Base-by-base conservation (phyloP, 2,113 vertebrate genomes). In the Pelecanus crispus region DNA sequence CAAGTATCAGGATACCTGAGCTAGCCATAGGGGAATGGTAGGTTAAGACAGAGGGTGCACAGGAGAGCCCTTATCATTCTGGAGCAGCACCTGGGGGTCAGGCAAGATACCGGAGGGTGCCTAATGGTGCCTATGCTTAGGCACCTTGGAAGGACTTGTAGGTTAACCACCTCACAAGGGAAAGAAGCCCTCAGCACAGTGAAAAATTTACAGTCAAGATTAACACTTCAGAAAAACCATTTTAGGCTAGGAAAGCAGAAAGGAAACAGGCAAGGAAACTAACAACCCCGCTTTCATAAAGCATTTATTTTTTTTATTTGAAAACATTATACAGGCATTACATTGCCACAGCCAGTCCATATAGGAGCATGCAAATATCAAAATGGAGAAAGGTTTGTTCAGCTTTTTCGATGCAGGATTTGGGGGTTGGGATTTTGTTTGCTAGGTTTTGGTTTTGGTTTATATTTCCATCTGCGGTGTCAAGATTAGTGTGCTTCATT, bases 291-390 rank as follows among this genome's bases (percentile, higher is more conserved):
- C 97, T 98, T 98, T 98, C 97, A 97, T 98, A 98, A 98, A 98
- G 98, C 98, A 98, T 98, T 98, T 98, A 98, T 98, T 98, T 84
- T 50, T 97, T 97, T 98, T 98, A 98, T 98, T 98, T 98, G 98
- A 98, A 98, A 99, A 98, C 98, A 98, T 98, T 98, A 97, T 98
- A 98, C 98, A 98, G 98, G 98, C 98, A 98, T 98, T 98, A 99
- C 98, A 98, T 97, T 98, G 98, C 98, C 98, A 98, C 98, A 98
- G 98, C 98, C 98, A 98, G 98, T 98, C 98, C 98, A 98, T 98
- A 96, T 97, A 98, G 98, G 97, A 98, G 98, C 98, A 98, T 98
- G 98, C 98, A 98, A 98, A 98, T 98, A 98, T 98, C 97, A 98
- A 98, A 98, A 98, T 97, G 97, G 95, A 98, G 92, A 97, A 97